Percentiles rank a stretch among this genome's conserved stretches.
Conservation (phyloP, 2,797 vertebrate species). For the Psittacula echo region DNA sequence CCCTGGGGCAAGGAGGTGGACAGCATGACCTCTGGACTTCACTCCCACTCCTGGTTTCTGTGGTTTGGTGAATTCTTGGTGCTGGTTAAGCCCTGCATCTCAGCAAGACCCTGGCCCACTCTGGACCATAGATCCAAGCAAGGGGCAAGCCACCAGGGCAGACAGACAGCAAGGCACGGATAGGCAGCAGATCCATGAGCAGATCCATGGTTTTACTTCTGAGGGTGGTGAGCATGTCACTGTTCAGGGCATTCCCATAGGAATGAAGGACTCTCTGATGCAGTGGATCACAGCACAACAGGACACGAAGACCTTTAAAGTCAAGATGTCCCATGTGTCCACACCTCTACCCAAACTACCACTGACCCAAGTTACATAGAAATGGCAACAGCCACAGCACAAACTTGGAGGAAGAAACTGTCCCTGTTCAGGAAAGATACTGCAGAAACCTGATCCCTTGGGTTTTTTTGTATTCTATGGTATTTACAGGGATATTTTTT, state of each 20-base stretch:
- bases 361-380: not conserved
- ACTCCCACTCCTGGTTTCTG: not conserved
- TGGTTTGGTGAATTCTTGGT: not conserved
- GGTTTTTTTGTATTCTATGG: rapidly evolving
- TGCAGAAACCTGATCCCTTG: not conserved
- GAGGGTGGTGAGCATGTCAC: rapidly evolving
- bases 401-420: not conserved
- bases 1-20: not conserved
- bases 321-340: not conserved
- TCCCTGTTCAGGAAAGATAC: not conserved
- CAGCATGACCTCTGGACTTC: not conserved
- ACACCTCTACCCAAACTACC: rapidly evolving
- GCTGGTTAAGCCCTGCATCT: not conserved
- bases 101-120: rapidly evolving
- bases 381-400: not conserved
- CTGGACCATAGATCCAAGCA: too few relatives aligned
- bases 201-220: not conserved
- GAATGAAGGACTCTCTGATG: not conserved
- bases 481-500: not conserved
- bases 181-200: not conserved
- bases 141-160: not conserved
- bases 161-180: not conserved
- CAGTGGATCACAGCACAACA: rapidly evolving
- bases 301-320: not conserved
- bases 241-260: not conserved